A percentile compares a stretch with the other conserved stretches of the same genome.
Evolutionary conservation across 2,797 vertebrate genomes (phyloP).

Genomic region (Channa striata): DNA sequence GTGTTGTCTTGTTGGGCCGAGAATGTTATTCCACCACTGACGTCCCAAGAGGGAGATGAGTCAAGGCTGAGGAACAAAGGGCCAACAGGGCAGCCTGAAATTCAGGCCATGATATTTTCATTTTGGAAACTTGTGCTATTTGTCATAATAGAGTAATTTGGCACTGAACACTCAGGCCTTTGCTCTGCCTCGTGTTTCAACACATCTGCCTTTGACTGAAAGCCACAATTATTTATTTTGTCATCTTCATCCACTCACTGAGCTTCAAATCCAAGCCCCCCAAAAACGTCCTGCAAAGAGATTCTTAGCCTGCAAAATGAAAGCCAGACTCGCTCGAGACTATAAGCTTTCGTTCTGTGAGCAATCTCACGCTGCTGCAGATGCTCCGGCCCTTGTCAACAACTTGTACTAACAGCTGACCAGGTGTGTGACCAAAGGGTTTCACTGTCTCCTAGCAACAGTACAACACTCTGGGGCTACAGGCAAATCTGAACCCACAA

Average conservation of each 20-base stretch:
- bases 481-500: conserved; percentile 34
- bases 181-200: conserved; percentile 1
- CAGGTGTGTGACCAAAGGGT: conserved; percentile 70
- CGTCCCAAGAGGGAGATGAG: conserved; percentile 63
- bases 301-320: background rate
- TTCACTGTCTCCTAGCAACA: conserved; percentile 78
- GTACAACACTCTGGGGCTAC: conserved; percentile 45
- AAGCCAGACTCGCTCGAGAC: conserved; percentile 22
- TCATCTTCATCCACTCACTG: background rate
- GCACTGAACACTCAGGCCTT: background rate
- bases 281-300: background rate
- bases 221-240: background rate
- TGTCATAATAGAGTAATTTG: conserved; percentile 11
- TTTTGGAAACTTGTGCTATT: conserved; percentile 29
- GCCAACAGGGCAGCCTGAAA: conserved; percentile 31
- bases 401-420: conserved; percentile 73
- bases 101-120: conserved; percentile 49
- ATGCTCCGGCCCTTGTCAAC: conserved; percentile 60
- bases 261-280: background rate
- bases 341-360: conserved; percentile 34
- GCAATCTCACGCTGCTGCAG: conserved; percentile 39
- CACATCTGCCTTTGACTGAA: background rate
- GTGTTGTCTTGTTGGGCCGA: conserved; percentile 45
- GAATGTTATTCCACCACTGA: conserved; percentile 58
- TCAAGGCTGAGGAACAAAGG: conserved; percentile 47